Base-by-base conservation (phyloP, 2,888 invertebrate species). In the Halictus quadricinctus region DNA sequence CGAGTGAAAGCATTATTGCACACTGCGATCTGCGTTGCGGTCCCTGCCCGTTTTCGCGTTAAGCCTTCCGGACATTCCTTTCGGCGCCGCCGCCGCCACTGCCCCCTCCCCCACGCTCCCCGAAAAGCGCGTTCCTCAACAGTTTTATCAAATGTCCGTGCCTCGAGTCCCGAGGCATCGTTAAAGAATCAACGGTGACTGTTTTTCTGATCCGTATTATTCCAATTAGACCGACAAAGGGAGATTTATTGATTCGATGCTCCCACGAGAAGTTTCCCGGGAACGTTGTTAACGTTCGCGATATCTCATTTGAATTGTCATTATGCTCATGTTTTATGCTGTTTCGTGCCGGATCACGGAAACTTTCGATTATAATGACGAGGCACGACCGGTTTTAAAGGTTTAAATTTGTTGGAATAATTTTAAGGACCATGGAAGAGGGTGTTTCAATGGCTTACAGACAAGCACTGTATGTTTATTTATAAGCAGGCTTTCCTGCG, bases 1-100 rank as follows among this genome's bases (percentile, higher is more conserved):
- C 83, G 70, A 60, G 76, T 77, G 50, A 85, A 80, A 84, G 83
- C 80, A 86, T 89, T 90, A 88, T 87, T 88, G 84, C 87, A 79
- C 84, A 74, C 85, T 83, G 84, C 86, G 86, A 88, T 86, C 78
- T 81, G 75, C 84, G 82, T 79, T 77, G 85, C 69, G 79, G 81
- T 54, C 60, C 88, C 58, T 76, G 81, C 77, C 80, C 80, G 72
- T 88, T 64, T 85, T 80, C 41, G 81, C 58, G 81, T 87, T 87
- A 80, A 88, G 80, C 85, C 87, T 76, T 36, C 72, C 48, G 43
- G 80, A 81, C 78, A 76, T 82, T 85, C 76, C 89, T 81, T 66
- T 75, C 54, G 43, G 72, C 81, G 72, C 79, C 5, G 36, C 36
- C 36, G 36, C 36, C 36, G 36, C 36, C 36, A 36, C 4, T 36